Base-by-base conservation (phyloP, 2,888 invertebrate species). In the Acleris laterana region DNA sequence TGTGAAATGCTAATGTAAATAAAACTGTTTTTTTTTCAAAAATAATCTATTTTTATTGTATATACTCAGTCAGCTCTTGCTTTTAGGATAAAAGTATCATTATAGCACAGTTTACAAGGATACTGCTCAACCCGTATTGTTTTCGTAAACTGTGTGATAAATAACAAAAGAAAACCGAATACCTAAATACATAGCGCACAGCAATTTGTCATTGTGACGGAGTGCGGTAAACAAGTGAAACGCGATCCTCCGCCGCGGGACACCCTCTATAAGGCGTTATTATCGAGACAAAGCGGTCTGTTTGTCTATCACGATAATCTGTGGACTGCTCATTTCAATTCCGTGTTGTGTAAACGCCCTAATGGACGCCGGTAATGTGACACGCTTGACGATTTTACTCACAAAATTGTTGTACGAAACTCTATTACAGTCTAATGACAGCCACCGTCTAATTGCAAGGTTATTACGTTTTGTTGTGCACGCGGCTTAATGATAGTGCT, bases 351-450 rank as follows among this genome's bases (percentile, higher is more conserved):
- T 92, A 92, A 92, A 92, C 88, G 89, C 88, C 90, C 89, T 93
- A 93, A 93, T 93, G 92, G 90, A 83, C 79, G 77, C 84, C 83
- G 85, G 92, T 93, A 92, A 93, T 91, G 93, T 90, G 93, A 92
- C 90, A 93, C 93, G 93, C 92, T 92, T 92, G 93, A 92, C 93
- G 93, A 92, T 92, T 92, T 89, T 90, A 90, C 91, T 90, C 90
- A 92, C 91, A 93, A 93, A 62, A 92, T 90, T 90, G 84, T 86
- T 87, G 91, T 92, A 92, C 91, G 84, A 90, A 93, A 92, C 92
- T 91, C 92, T 93, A 93, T 93, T 93, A 91, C 88, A 83, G 85
- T 89, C 90, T 93, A 93, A 93, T 93, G 90, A 88, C 89, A 88
- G 89, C 86, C 83, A 84, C 87, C 88, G 88, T 87, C 91, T 92